Base-by-base conservation (phyloP, 1,140 invertebrate species). In the Drosophila bifasciata region DNA sequence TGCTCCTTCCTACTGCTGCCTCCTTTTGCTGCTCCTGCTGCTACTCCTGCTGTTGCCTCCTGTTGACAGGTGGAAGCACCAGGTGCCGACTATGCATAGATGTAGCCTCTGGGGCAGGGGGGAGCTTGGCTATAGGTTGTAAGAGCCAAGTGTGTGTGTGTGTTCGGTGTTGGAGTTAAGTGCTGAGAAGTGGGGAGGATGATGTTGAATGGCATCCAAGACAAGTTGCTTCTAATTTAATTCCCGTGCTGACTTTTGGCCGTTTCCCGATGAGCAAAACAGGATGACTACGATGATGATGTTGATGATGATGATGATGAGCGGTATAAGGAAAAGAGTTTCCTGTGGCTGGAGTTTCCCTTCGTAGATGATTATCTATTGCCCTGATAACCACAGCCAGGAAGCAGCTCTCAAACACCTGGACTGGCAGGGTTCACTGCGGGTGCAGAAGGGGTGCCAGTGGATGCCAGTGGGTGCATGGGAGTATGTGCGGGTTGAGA, bases 151-250 rank as follows among this genome's bases (percentile, higher is more conserved):
- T 25, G 23, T 7, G 23, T 4, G 19, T 32, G 44, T 15, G 32
- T 25, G 28, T 21, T 25, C 44, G 17, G 39, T 40, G 15, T 45
- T 19, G 25, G 13, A 52, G 25, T 5, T 9, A 23, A 44, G 41
- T 32, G 11, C 32, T 2, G 32, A 11, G 5, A 25, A 56, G 45
- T 23, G 8, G 60, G 53, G 32, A 15, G 53, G 32, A 15, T 36
- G 19, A 61, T 57, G 43, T 62, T 79, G 76, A 68, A 79, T 75
- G 70, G 63, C 76, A 76, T 57, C 46, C 73, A 73, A 73, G 80
- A 85, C 81, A 85, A 85, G 76, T 86, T 85, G 73, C 59, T 64
- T 67, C 77, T 81, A 77, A 86, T 86, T 85, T 81, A 85, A 86
- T 86, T 80, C 56, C 51, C 53, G 28, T 51, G 55, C 55, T 71